Base-by-base conservation (phyloP, 1,140 invertebrate genomes). In the Euglossa dilemma region DNA sequence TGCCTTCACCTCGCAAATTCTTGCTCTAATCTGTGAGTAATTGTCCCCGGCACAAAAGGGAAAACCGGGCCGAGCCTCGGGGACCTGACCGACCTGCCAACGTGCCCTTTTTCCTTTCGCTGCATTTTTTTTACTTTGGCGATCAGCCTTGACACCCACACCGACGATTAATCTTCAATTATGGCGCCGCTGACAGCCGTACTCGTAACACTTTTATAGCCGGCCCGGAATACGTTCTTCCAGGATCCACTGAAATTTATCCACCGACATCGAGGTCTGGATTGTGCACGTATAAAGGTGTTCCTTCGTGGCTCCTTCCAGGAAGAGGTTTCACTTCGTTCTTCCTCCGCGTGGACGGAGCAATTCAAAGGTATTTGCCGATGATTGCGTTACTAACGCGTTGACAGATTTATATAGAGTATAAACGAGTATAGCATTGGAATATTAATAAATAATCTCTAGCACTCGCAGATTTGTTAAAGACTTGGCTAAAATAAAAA, bases 21-120 rank as follows among this genome's bases (percentile, higher is more conserved):
- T 89, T 54, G 74, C 87, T 91, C 90, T 92, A 92, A 92, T 92
- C 91, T 92, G 86, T 91, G 91, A 92, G 90, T 92, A 92, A 92
- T 92, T 91, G 92, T 92, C 78, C 87, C 83, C 36, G 45, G 73
- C 67, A 91, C 89, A 87, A 90, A 92, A 71, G 84, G 7, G 71
- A 72, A 79, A 85, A 85, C 81, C 79, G 67, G 67, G 81, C 70
- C 64, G 69, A 56, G 59, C 71, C 83, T 77, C 66, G 43, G 69
- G 47, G 77, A 84, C 64, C 88, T 67, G 69, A 45, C 67, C 79
- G 45, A 73, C 73, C 72, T 83, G 69, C 80, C 73, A 76, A 59
- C 71, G 47, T 79, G 77, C 57, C 77, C 66, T 43, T 75, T 84
- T 66, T 43, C 64, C 67, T 82, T 80, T 81, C 77, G 67, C 54